These are phyloP conservation scores for Tylochromis polylepis DNA, from an alignment of 2,113 vertebrate species.

Conservation along the genomic window DNA sequence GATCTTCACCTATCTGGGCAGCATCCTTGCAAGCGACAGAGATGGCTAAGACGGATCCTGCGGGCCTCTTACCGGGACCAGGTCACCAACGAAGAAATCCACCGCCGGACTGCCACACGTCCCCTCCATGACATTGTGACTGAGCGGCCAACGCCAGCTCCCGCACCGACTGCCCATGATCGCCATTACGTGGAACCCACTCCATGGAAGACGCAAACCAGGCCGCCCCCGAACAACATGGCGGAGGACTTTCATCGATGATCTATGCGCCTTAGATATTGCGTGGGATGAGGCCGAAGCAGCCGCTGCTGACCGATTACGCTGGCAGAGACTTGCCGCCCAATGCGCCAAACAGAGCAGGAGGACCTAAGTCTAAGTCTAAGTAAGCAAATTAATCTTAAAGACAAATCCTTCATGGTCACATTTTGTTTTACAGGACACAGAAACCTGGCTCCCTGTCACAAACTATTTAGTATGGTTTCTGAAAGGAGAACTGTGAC, in stretches of 20 bases:
- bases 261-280: not conserved
- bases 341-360: too few species aligned
- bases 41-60: too few species aligned
- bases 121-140: not conserved
- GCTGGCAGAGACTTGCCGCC: not conserved
- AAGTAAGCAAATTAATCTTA: too few species aligned
- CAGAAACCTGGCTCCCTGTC: not conserved
- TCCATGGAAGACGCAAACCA: not conserved
- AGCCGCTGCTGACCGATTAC: not conserved
- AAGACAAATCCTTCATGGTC: not conserved
- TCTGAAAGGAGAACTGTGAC: not conserved
- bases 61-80: too few species aligned
- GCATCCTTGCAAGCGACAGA: too few species aligned
- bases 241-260: not conserved
- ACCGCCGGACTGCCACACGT: not conserved
- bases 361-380: too few species aligned
- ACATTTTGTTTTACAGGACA: not conserved
- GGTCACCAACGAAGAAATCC: too few species aligned
- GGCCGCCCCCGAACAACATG: not conserved
- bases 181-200: not conserved
- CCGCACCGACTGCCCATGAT: not conserved
- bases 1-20: too few species aligned
- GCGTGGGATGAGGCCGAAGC: not conserved
- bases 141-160: not conserved
- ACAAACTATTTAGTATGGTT: not conserved